Conservation (phyloP, 2,888 invertebrate genomes). For the Leptinotarsa haldemani region DNA sequence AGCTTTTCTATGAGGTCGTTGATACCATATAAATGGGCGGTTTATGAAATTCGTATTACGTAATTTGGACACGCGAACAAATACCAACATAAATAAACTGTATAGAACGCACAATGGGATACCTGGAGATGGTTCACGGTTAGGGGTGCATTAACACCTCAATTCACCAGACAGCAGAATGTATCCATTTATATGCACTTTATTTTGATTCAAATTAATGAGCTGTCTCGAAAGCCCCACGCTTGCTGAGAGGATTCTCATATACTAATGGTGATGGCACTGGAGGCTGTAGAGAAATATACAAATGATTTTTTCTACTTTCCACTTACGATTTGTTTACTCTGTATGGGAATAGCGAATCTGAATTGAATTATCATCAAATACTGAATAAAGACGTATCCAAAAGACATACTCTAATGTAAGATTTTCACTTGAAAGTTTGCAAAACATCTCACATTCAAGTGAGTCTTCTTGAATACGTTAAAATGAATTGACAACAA, state of each 20-base stretch:
- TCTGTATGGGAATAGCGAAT: no score
- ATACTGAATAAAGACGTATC: no score
- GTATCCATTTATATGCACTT: conserved; percentile 28
- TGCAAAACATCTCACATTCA: no score
- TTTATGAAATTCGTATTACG: conserved; percentile 37
- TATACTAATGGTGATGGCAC: background rate
- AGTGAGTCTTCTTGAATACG: no score
- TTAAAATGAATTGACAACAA: no score
- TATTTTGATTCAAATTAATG: conserved; percentile 33
- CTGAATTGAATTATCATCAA: no score
- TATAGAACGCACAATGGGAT: conserved; percentile 13
- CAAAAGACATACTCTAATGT: no score
- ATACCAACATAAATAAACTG: conserved; percentile 9
- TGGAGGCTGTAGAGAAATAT: background rate
- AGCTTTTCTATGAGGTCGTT: conserved; percentile 36
- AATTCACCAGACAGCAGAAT: background rate
- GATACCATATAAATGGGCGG: conserved; percentile 22
- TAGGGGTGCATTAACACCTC: conserved; percentile 4
- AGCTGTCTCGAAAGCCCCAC: conserved; percentile 4
- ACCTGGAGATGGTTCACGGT: conserved; percentile 10
- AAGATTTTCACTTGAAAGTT: no score
- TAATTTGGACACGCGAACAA: conserved; percentile 40
- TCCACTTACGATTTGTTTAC: no score
- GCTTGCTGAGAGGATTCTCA: background rate
- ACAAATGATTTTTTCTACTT: no score